phyloP scores from a whole-genome alignment of 2,113 vertebrate species.

The Lampris megalopsis region DNA sequence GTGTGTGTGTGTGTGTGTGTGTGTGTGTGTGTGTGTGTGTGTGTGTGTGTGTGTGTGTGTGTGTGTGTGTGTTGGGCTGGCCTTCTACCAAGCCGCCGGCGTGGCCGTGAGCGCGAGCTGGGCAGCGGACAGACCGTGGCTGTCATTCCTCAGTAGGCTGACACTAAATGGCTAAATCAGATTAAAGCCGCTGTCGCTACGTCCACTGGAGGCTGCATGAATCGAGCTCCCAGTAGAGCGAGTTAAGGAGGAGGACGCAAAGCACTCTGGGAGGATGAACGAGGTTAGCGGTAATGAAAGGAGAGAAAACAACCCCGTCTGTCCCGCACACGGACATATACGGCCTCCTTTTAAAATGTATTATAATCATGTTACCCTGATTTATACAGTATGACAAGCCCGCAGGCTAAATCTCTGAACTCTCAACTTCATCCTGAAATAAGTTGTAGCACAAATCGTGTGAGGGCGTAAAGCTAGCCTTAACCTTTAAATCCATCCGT shows the following conservation, averaged over 20 bases:
- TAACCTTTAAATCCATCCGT: no score
- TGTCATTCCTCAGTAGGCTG: conserved; percentile 66
- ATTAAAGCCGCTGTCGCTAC: conserved; percentile 72
- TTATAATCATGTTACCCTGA: no score
- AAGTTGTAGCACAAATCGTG: no score
- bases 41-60: conserved; percentile 18
- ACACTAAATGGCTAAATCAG: conserved; percentile 72
- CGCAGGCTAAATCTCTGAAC: no score
- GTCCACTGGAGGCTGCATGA: conserved; percentile 46
- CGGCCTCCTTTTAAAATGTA: background rate
- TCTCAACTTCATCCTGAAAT: no score
- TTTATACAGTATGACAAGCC: no score
- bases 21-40: conserved; percentile 10
- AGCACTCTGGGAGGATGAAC: conserved; percentile 48
- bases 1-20: conserved; percentile 20
- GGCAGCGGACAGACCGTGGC: conserved; percentile 45
- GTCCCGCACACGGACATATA: conserved; percentile 4
- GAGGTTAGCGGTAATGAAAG: conserved; percentile 39
- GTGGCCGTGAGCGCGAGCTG: conserved; percentile 42
- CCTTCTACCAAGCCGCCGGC: conserved; percentile 25
- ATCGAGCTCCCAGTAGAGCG: conserved; percentile 19
- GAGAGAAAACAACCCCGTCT: background rate
- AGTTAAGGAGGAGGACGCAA: conserved; percentile 7
- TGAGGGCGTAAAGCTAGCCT: no score
- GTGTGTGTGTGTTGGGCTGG: background rate